Evolutionary conservation across 1,140 invertebrate species (phyloP).

Genomic region (Saccostrea echinata): DNA sequence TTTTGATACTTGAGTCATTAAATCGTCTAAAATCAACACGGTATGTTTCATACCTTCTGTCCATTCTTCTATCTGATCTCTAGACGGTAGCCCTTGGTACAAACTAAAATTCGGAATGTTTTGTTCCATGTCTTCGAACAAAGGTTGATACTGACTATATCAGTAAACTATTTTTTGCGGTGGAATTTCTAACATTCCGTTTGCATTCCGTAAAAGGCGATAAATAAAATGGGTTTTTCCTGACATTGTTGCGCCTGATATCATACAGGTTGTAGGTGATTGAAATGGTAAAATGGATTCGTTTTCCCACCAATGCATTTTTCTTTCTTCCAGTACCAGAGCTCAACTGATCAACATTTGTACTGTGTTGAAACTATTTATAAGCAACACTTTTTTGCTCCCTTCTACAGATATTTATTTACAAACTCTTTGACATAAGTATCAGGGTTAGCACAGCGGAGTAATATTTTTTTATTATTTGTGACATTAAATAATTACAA

Average conservation of each 20-base stretch:
- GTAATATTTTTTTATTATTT: background rate
- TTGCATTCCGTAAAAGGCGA: background rate
- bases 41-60: background rate
- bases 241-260: slow-evolving; percentile 44
- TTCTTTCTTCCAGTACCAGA: background rate
- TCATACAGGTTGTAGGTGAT: slow-evolving; percentile 29
- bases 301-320: background rate
- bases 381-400: no score
- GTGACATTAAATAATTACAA: slow-evolving; percentile 37
- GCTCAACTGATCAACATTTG: background rate
- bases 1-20: slow-evolving; percentile 19
- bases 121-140: slow-evolving; percentile 49
- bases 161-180: slow-evolving; percentile 41
- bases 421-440: background rate
- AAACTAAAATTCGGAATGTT: slow-evolving; percentile 25
- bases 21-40: slow-evolving; percentile 43
- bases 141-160: slow-evolving; percentile 41
- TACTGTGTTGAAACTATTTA: no score
- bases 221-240: slow-evolving; percentile 46
- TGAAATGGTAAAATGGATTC: slow-evolving; percentile 3
- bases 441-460: background rate
- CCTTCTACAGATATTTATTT: background rate
- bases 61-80: slow-evolving; percentile 30
- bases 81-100: slow-evolving; percentile 13
- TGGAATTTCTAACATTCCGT: slow-evolving; percentile 19